Evolutionary conservation across 2,797 vertebrate species (phyloP).

Genomic region (Urocyon cinereoargenteus): DNA sequence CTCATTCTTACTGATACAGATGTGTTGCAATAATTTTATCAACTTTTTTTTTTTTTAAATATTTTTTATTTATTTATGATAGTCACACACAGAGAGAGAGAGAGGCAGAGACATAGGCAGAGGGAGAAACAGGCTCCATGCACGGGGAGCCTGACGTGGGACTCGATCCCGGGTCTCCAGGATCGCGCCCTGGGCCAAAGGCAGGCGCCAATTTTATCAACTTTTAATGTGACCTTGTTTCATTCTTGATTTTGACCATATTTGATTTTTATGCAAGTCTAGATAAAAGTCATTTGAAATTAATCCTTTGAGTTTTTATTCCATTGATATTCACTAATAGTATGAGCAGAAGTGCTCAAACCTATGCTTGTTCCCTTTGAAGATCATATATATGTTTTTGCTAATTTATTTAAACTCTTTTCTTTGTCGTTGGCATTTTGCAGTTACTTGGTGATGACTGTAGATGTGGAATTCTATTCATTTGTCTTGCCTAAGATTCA

Average conservation of each 20-base stretch:
- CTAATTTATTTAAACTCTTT: not conserved
- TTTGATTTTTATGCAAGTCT: not conserved
- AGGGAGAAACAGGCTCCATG: no score
- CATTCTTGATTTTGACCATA: not conserved
- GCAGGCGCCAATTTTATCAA: not conserved
- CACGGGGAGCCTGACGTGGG: no score
- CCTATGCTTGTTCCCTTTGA: not conserved
- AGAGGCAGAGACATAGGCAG: no score
- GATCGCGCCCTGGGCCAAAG: no score
- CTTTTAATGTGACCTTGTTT: not conserved
- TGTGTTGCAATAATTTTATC: not conserved
- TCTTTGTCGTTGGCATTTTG: not conserved
- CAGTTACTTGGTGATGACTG: not conserved
- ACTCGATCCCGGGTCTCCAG: no score
- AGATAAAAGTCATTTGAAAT: not conserved
- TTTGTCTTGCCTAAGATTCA: not conserved
- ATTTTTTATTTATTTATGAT: no score
- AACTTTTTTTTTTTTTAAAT: not conserved
- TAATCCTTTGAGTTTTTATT: not conserved
- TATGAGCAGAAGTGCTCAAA: not conserved
- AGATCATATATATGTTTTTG: not conserved
- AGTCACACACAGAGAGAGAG: no score
- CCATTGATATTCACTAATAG: not conserved
- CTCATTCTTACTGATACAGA: not conserved
- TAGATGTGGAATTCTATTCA: not conserved